Evolutionary conservation across 2,888 invertebrate species (phyloP).

Genomic region (Brachypalpus laphriformis): DNA sequence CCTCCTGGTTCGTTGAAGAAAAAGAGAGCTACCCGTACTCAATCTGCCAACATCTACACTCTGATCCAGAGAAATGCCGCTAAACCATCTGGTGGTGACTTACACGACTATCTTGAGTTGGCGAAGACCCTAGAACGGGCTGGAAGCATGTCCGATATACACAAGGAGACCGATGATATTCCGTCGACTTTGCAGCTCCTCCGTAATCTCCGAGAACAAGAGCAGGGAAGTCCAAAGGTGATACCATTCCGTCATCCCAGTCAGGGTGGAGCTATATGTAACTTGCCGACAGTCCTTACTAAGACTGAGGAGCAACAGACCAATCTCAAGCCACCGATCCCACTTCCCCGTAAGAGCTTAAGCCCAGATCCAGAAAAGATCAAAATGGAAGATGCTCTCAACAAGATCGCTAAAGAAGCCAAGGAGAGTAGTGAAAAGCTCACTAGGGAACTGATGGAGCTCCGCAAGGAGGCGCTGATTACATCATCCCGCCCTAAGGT

Average conservation of each 20-base stretch:
- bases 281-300: constrained; percentile 79
- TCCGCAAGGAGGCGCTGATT: constrained; percentile 82
- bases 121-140: constrained; percentile 85
- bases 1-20: constrained; percentile 85
- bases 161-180: constrained; percentile 78
- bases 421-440: constrained; percentile 89
- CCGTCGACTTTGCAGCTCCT: constrained; percentile 80
- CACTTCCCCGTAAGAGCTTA: constrained; percentile 83
- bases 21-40: constrained; percentile 90
- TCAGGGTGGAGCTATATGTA: constrained; percentile 81
- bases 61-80: constrained; percentile 87
- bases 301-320: constrained; percentile 76
- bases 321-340: constrained; percentile 84
- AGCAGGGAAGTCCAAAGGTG: constrained; percentile 70
- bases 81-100: constrained; percentile 83
- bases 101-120: constrained; percentile 85
- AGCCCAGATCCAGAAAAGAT: constrained; percentile 84
- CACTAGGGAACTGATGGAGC: constrained; percentile 87
- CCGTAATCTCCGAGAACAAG: constrained; percentile 80
- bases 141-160: constrained; percentile 86
- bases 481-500: constrained; percentile 78
- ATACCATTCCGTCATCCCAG: constrained; percentile 81
- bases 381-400: constrained; percentile 88
- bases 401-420: constrained; percentile 89
- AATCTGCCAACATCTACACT: constrained; percentile 92